Base-by-base conservation (phyloP, 1,140 invertebrate genomes). In the Linepithema humile region DNA sequence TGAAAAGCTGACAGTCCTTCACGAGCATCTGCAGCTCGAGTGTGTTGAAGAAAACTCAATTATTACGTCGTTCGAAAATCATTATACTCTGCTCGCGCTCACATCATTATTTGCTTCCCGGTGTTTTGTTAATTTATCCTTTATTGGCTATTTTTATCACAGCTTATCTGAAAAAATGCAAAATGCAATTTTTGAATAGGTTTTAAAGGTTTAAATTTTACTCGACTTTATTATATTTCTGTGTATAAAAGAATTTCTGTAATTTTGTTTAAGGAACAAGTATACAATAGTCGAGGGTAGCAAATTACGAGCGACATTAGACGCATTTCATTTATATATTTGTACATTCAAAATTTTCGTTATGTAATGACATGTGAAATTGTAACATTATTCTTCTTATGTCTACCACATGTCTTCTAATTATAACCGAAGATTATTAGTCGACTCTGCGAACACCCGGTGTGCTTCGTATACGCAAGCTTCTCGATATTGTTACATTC, bases 371-470 rank as follows among this genome's bases (percentile, higher is more conserved):
- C 48, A 48, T 67, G 53, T 78, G 45, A 69, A 78, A 67, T 67
- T 55, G 35, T 67, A 23, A 17, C 17, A 78, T 64, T 78, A 53
- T 15, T 45, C 53, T 50, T 48, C 50, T 78, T 69, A 53, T 69
- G 75, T 40, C 75, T 55, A 40, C 62, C 75, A 69, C 5, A 67
- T 78, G 75, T 67, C 35, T 69, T 78, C 62, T 78, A 78, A 67
- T 78, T 78, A 78, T 78, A 78, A 69, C 35, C 12, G 5, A 67
- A 78, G 45, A 78, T 78, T 78, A 53, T 64, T 26, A 38, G 20
- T 3, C 29, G 35, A 48, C 40, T 62, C 15, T 38, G 40, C 29
- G 60, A 53, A 69, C 45, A 78, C 43, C 2, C 20, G 7, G 17
- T 77, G 23, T 69, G 23, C 17, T 15, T 45, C 53, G 10, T 29